Conservation (phyloP, 1,140 invertebrate genomes). For the Amyelois transitella region DNA sequence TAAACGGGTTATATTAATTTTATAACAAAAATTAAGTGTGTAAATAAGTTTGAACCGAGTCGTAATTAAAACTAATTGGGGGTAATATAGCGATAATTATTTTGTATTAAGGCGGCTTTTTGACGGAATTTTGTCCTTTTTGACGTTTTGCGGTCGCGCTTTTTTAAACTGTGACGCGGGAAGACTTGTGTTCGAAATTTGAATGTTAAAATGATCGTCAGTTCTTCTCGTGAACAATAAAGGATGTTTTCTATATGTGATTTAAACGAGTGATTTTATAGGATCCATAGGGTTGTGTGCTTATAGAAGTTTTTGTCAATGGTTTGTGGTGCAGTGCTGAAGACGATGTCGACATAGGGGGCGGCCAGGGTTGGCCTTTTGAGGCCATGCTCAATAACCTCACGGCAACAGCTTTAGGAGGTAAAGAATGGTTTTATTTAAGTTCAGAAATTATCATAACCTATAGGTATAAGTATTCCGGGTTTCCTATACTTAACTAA, state of each 20-base stretch:
- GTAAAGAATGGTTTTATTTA: slow-evolving; percentile 24
- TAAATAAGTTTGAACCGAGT: slow-evolving; percentile 68
- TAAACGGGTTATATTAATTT: slow-evolving; percentile 74
- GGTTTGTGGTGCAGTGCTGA: slow-evolving; percentile 35
- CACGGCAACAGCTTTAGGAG: slow-evolving; percentile 65
- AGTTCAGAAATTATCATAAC: no score
- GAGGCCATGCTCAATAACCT: slow-evolving; percentile 71
- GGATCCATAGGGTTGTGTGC: slow-evolving; percentile 1
- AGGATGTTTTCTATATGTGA: not conserved
- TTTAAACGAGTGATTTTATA: slow-evolving; percentile 2
- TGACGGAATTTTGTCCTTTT: slow-evolving; percentile 47
- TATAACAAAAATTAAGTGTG: slow-evolving; percentile 75
- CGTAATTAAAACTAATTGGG: slow-evolving; percentile 72
- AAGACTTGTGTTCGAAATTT: slow-evolving; percentile 11
- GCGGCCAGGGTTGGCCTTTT: slow-evolving; percentile 64
- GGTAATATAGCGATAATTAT: slow-evolving; percentile 67
- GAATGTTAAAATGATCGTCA: slow-evolving; percentile 3
- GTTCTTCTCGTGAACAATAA: slow-evolving; percentile 6
- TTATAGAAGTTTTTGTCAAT: slow-evolving; percentile 10
- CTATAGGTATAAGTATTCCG: no score
- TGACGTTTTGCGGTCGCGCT: slow-evolving; percentile 22
- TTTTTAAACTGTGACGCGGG: slow-evolving; percentile 20
- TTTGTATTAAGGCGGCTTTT: slow-evolving; percentile 62
- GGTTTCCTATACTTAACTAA: no score
- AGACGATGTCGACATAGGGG: slow-evolving; percentile 62